phyloP scores from a whole-genome alignment of 2,888 invertebrate species.

The Chrysolina americana region DNA sequence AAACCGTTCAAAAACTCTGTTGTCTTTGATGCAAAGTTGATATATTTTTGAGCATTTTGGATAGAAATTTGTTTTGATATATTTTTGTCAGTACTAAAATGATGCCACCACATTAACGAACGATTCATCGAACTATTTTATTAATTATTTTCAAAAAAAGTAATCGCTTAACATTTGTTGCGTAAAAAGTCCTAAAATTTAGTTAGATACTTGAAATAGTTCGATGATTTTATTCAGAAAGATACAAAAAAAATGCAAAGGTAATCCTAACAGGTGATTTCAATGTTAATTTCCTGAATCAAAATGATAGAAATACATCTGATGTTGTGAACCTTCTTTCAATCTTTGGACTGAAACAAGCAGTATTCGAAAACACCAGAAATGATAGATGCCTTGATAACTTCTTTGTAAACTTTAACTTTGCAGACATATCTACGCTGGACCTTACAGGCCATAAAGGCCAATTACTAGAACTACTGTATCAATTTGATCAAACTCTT shows the following conservation, averaged over 20 bases:
- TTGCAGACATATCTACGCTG: background rate
- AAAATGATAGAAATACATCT: constrained; percentile 3
- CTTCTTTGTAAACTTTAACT: constrained; percentile 16
- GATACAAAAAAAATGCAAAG: constrained; percentile 2
- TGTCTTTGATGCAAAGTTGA: too few species aligned
- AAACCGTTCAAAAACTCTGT: too few species aligned
- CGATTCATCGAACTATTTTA: too few species aligned
- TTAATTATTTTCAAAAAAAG: too few species aligned
- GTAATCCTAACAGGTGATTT: constrained; percentile 20
- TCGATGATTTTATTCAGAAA: too few species aligned
- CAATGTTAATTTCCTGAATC: constrained; percentile 23
- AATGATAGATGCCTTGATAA: constrained; percentile 21
- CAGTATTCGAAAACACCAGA: constrained; percentile 15
- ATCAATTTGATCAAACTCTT: constrained; percentile 11
- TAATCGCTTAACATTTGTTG: too few species aligned
- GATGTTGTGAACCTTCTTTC: constrained; percentile 18
- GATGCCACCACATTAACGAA: too few species aligned
- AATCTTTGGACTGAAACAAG: constrained; percentile 18
- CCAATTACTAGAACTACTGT: constrained; percentile 23
- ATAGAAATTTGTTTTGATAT: too few species aligned
- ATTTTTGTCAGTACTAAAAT: too few species aligned
- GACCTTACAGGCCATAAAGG: constrained; percentile 22
- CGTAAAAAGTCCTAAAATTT: too few species aligned
- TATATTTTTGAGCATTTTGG: too few species aligned
- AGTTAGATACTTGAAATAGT: too few species aligned